Conservation (phyloP, 92 coral and sea anemone species). For the Epizoanthus scotinus region DNA sequence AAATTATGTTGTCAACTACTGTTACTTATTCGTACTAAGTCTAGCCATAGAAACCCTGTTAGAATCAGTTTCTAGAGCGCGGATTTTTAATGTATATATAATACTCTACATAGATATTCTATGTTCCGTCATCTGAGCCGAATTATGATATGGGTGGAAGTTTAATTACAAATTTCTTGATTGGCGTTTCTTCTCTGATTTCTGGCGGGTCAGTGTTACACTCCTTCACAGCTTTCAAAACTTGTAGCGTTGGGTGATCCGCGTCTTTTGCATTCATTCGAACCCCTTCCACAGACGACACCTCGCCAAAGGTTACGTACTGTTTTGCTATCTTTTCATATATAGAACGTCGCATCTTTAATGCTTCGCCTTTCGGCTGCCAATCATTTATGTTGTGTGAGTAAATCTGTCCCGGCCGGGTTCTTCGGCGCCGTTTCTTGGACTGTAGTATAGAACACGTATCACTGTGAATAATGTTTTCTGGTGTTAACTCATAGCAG, state of each 20-base stretch:
- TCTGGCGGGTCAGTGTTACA: conserved; percentile 20
- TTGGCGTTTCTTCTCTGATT: conserved; percentile 1
- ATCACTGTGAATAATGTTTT: conserved; percentile 1
- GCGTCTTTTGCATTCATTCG: neutral
- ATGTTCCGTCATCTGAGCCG: neutral
- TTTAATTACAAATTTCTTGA: conserved; percentile 24
- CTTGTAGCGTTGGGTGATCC: conserved; percentile 7
- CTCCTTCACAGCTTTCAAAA: conserved; percentile 20
- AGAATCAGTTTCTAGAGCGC: too few species aligned
- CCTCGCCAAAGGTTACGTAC: conserved; percentile 6
- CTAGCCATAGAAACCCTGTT: too few species aligned
- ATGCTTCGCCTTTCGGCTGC: conserved; percentile 1
- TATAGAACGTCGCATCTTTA: neutral
- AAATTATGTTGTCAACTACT: too few species aligned
- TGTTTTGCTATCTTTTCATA: conserved; percentile 4
- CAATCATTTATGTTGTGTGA: neutral
- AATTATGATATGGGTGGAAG: conserved; percentile 19
- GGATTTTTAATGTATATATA: too few species aligned
- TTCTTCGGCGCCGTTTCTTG: neutral
- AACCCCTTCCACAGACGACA: conserved; percentile 25
- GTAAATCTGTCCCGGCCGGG: neutral
- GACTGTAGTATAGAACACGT: neutral
- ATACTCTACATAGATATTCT: neutral
- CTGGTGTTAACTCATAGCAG: conserved; percentile 30
- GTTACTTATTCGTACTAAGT: too few species aligned